Conservation (phyloP, 1,140 invertebrate genomes). For the Apis mellifera region Amel_HAv3.1 CM009935.2:13414501-13415000, state of each 20-base stretch:
- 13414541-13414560: too few species aligned
- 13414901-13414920: not conserved
- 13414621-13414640: constrained; percentile 29
- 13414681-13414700: constrained; percentile 40
- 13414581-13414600: constrained; percentile 58
- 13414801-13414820: too few species aligned
- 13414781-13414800: too few species aligned
- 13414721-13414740: not conserved
- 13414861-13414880: too few species aligned
- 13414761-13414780: constrained; percentile 12
- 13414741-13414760: not conserved
- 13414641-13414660: not conserved
- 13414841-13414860: too few species aligned
- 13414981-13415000: constrained; percentile 21
- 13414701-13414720: constrained; percentile 33
- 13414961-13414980: not conserved
- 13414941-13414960: not conserved
- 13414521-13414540: not conserved
- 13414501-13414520: too few species aligned
- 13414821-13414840: too few species aligned
- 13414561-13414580: constrained; percentile 9
- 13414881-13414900: too few species aligned
- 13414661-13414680: constrained; percentile 57
- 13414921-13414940: not conserved
- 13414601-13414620: constrained; percentile 22